Base-by-base conservation (phyloP, 2,888 invertebrate species). In the Xestoiulus laeticollis region DNA sequence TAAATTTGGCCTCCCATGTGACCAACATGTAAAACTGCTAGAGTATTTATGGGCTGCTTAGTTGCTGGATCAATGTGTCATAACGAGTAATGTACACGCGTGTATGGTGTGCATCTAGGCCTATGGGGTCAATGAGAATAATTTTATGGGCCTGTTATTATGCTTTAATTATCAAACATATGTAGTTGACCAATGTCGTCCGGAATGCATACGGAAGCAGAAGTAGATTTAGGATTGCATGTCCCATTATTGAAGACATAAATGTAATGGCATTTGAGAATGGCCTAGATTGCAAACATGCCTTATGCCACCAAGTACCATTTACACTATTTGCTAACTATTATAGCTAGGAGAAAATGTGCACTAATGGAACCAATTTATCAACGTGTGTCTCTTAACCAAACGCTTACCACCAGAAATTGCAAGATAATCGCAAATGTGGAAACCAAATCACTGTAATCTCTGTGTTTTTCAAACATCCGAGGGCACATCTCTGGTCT, bases 91-190 rank as follows among this genome's bases (percentile, higher is more conserved):
- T 59, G 53, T 59, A 59, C 53, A 59, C 53, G 53, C 53, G n/a
- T 59, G 53, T 59, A n/a, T 19, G 3, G 53, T 16, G 53, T 3
- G n/a, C 53, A 14, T 14, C 3, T 59, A 59, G 53, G 53, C 53
- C 53, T 59, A 59, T 59, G 53, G 53, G 53, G 53, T 59, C 53
- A 59, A 59, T 59, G 53, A 59, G 53, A 59, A 59, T 59, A 59
- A 59, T 59, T 59, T 59, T 59, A 59, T 59, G 53, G 53, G 53
- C 53, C 19, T 59, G 53, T 59, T 59, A 59, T 59, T 59, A 59
- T 59, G 53, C 53, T 59, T 59, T 59, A 59, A 59, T 59, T 59
- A n/a, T 59, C 53, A 59, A 59, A 59, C 53, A 59, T 59, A 59
- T 59, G 53, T 59, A 59, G 53, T 59, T 59, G 53, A 59, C 53